Conservation (phyloP, 2,888 invertebrate species). For the Thecophora atra region DNA sequence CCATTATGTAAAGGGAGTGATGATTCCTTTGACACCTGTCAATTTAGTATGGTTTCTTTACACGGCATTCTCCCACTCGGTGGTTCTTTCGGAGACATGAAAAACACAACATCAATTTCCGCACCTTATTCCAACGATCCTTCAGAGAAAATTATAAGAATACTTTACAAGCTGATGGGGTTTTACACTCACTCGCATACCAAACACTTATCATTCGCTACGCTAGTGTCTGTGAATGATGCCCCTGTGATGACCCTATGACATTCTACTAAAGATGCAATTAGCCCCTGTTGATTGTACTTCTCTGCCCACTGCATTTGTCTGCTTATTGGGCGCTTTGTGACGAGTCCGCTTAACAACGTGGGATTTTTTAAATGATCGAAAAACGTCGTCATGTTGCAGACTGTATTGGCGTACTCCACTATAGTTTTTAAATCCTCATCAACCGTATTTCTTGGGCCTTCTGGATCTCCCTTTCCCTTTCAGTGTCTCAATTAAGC, state of each 20-base stretch:
- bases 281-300: background rate
- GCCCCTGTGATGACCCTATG: too few relatives aligned
- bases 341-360: slow-evolving; percentile 27
- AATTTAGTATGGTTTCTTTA: background rate
- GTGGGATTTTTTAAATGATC: slow-evolving; percentile 30
- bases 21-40: background rate
- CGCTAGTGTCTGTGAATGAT: slow-evolving; percentile 5
- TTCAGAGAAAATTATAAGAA: slow-evolving; percentile 23
- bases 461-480: slow-evolving; percentile 20
- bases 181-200: slow-evolving; percentile 7
- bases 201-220: background rate
- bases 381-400: slow-evolving; percentile 18
- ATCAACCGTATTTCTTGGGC: background rate
- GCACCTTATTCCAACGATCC: slow-evolving; percentile 29
- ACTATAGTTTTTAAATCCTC: background rate
- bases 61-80: slow-evolving; percentile 12
- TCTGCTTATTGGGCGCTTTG: slow-evolving; percentile 20
- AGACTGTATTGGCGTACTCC: slow-evolving; percentile 15
- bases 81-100: slow-evolving; percentile 35
- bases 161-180: background rate
- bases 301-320: slow-evolving; percentile 33
- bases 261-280: slow-evolving; percentile 16
- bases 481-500: too few relatives aligned
- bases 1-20: background rate
- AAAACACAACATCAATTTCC: slow-evolving; percentile 23